Base-by-base conservation (phyloP, 2,113 vertebrate species). In the Lynx canadensis region DNA sequence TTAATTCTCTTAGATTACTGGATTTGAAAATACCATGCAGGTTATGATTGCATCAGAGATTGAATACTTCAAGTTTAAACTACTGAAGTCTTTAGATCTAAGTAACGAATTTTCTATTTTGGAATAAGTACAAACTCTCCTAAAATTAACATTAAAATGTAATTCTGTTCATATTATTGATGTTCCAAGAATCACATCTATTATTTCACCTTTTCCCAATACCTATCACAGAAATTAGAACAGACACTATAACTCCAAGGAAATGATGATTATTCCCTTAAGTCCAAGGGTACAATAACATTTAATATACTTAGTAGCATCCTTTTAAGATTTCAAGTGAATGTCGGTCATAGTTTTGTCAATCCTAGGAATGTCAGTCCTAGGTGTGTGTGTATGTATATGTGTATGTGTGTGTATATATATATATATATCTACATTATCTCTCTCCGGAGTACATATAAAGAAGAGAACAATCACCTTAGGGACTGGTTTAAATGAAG, bases 301-400 rank as follows among this genome's bases (percentile, higher is more conserved):
- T 87, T 96, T 91, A 95, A 95, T 18, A 11, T 21, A 93, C 85
- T 96, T 91, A 95, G 94, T 18, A 85, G 50, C 81, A 94, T 36
- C 16, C 1, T 66, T 52, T 19, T 55, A 50, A 96, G 11, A 15
- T 50, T 25, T 80, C 5, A 65, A 16, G 33, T 23, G 3, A 38
- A 66, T 74, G 3, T 16, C 0, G 10, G 6, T 48, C 3, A 8
- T 45, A 45, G 45, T 45, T 45, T 45, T 45, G 45, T 45, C 45
- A 45, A 45, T 45, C 45, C 45, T 9, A 45, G 45, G 45, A 45
- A 45, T 45, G 45, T 45, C 45, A 45, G 45, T 45, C 45, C 45
- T 45, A 45, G 45, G 45, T 45, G 45, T 45, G 45, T 45, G 45
- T 45, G 45, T 45, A 9, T 45, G 45, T 45, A 7, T 45, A 1